Evolutionary conservation across 2,888 invertebrate species (phyloP), one percentile per base, ranked within the genome.

Genomic region (Flexamia atlantica): DNA sequence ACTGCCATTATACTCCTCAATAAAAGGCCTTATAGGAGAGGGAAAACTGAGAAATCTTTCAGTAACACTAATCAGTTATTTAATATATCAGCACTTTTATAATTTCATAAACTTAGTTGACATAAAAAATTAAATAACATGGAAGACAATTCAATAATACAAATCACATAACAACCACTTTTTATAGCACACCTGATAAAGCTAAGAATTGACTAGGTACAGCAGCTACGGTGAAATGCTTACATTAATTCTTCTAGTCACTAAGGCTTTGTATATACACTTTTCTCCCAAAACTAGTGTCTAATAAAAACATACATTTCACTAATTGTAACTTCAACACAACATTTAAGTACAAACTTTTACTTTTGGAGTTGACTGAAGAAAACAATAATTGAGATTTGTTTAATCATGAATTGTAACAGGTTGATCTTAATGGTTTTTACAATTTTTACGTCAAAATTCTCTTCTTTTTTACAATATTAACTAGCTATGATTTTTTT

Each of bases 81-180:
- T 76, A 76, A 57, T 79, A 76, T 80, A 81, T 60, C 60, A 81
- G 81, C 60, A 64, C 81, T 64, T 57, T 57, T 57, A 57, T 57
- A 57, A 57, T 57, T 7, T 36, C 12, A 36, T 60, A 60, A 57
- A 57, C 64, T 64, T 30, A 60, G 81, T 60, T 32, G 36, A 57
- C 30, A 81, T 60, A 81, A 81, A 25, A 25, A 20, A 40, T 40
- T 30, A 60, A 36, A 81, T 83, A 42, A 76, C 50, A 60, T 70
- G 64, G 80, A 74, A 68, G 76, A 81, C 57, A 57, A 83, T 83
- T 74, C 60, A 83, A 83, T 83, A 83, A 83, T 76, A 76, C 83
- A 83, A 50, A 50, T 76, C 76, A 28, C 53, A 28, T 9, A 46
- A 23, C 76, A 23, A 57, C 23, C 57, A 46, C n/a, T n/a, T 46